These are phyloP conservation scores for Sebastes jordani DNA, from an alignment of 2,797 vertebrate species.

Conservation along the genomic window DNA sequence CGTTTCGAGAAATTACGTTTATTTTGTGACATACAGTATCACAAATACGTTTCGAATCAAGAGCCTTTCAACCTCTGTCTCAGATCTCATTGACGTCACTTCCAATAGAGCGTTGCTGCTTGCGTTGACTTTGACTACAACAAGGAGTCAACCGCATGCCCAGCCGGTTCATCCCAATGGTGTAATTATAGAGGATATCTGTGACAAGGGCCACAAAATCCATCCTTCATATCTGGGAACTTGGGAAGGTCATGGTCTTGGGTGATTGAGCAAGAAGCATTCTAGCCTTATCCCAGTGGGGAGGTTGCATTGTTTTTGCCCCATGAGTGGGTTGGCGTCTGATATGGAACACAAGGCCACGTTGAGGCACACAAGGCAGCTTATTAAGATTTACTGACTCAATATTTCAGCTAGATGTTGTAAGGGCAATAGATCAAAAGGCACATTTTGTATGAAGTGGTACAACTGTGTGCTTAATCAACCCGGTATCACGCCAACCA, in stretches of 20 bases:
- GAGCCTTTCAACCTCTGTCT: neutral
- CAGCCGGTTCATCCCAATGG: neutral
- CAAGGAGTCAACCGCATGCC: neutral
- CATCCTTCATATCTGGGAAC: slow-evolving; percentile 3
- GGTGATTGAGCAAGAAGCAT: neutral
- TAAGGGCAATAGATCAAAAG: neutral
- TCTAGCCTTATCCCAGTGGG: neutral
- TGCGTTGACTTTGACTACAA: slow-evolving; percentile 23
- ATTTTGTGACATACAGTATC: neutral
- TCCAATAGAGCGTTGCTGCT: neutral
- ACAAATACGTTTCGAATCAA: neutral
- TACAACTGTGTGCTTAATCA: neutral
- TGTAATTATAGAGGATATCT: slow-evolving; percentile 5
- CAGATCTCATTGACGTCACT: neutral
- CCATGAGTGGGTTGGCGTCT: neutral
- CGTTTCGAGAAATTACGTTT: neutral
- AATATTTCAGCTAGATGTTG: neutral
- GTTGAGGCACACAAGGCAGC: neutral
- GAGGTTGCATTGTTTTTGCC: slow-evolving; percentile 3
- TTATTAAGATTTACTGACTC: neutral
- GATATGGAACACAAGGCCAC: neutral
- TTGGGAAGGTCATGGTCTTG: slow-evolving; percentile 4
- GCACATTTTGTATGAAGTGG: neutral
- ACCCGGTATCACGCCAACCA: no score
- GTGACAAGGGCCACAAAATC: neutral